These are phyloP conservation scores for Pterobdella sp. DNA, from an alignment of 2,888 invertebrate species.

Conservation along the genomic window DNA sequence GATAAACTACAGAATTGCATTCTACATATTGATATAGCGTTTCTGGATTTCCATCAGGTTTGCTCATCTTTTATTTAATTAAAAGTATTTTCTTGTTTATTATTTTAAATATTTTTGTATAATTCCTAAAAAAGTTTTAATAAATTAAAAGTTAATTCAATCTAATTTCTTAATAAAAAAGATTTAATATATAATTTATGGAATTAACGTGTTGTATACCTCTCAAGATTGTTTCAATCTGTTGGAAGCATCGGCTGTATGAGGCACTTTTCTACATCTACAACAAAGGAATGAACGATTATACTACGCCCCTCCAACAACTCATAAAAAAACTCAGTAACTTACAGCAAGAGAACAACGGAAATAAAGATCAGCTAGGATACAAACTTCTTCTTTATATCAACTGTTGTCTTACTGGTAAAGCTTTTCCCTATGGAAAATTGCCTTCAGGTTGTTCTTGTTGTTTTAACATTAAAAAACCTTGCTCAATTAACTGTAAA, in stretches of 20 bases:
- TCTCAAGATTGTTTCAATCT: constrained; percentile 55
- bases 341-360: constrained; percentile 42
- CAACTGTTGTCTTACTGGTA: constrained; percentile 76
- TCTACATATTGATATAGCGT: constrained; percentile 65
- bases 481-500: background rate
- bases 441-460: background rate
- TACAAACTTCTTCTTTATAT: constrained; percentile 77
- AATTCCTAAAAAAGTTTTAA: too few relatives aligned
- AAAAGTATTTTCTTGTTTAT: background rate
- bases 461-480: background rate
- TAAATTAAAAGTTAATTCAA: too few relatives aligned
- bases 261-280: constrained; percentile 69
- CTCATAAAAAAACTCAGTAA: constrained; percentile 43
- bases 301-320: constrained; percentile 64
- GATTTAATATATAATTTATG: too few relatives aligned
- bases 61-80: constrained; percentile 20
- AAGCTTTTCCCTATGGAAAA: constrained; percentile 68
- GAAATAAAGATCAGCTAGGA: constrained; percentile 60
- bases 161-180: too few relatives aligned
- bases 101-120: background rate
- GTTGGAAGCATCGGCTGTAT: constrained; percentile 60
- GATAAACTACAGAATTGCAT: constrained; percentile 64
- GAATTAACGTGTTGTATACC: too few relatives aligned
- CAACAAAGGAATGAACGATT: constrained; percentile 69
- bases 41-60: constrained; percentile 67